Conservation (phyloP, 2,113 vertebrate genomes). For the Danionella cerebrum region DNA sequence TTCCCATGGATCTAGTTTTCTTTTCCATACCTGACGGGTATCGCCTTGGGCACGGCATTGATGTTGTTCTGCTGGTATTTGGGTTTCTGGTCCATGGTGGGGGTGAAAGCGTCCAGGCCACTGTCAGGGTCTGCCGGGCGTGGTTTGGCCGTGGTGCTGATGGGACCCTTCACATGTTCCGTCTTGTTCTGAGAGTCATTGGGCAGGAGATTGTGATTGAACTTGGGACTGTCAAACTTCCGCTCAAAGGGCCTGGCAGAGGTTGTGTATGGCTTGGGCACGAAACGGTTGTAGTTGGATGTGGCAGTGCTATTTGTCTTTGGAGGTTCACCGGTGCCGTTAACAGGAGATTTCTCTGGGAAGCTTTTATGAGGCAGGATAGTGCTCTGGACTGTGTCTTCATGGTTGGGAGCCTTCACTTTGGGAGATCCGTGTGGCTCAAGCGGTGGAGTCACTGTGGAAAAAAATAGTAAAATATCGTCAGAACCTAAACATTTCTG, state of each 20-base stretch:
- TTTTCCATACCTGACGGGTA: conserved; percentile 81
- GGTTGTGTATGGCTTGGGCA: conserved; percentile 75
- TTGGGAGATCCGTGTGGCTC: conserved; percentile 51
- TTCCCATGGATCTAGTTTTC: background rate
- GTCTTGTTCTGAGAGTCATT: conserved; percentile 74
- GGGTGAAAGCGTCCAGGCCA: conserved; percentile 76
- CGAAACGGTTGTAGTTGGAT: conserved; percentile 73
- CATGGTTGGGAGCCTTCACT: conserved; percentile 67
- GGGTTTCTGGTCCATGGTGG: conserved; percentile 75
- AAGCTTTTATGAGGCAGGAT: conserved; percentile 86
- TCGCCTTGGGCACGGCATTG: conserved; percentile 84
- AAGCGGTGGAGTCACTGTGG: conserved; percentile 60
- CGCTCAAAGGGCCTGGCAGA: conserved; percentile 83
- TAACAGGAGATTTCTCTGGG: conserved; percentile 73
- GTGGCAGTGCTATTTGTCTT: conserved; percentile 54
- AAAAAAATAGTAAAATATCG: too few relatives aligned
- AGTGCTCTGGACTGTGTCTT: conserved; percentile 77
- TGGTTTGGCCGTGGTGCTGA: conserved; percentile 67
- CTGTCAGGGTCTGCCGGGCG: conserved; percentile 79
- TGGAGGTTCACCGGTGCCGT: conserved; percentile 68
- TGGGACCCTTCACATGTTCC: conserved; percentile 63
- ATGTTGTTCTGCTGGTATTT: conserved; percentile 88
- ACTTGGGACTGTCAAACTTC: conserved; percentile 97
- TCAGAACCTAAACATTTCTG: too few relatives aligned
- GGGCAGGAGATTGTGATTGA: conserved; percentile 95